Evolutionary conservation across 30 jellyfish, hydroid and myxozoan species (phyloP).

Genomic region (Morbakka virulenta): DNA sequence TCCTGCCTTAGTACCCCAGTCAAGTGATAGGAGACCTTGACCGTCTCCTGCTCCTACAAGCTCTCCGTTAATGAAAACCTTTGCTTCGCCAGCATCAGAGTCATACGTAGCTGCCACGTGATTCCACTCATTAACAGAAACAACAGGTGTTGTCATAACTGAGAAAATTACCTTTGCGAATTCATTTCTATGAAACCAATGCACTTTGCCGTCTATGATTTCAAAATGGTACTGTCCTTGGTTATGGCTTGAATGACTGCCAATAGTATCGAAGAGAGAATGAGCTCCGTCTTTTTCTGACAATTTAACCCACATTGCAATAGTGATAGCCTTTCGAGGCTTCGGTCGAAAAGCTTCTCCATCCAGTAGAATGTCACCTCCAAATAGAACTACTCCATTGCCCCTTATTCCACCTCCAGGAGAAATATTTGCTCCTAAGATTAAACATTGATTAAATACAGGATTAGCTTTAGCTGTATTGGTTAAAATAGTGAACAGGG

Average conservation of each 20-base stretch:
- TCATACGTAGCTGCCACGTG: slow-evolving; percentile 87
- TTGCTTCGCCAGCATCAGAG: slow-evolving; percentile 86
- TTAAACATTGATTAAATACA: too few relatives aligned
- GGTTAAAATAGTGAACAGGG: too few relatives aligned
- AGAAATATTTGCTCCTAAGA: slow-evolving; percentile 86
- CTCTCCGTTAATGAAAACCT: slow-evolving; percentile 81
- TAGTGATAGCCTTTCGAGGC: slow-evolving; percentile 84
- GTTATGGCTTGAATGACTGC: slow-evolving; percentile 55
- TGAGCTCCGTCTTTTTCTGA: slow-evolving; percentile 71
- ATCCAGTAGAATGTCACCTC: slow-evolving; percentile 89
- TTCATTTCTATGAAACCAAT: slow-evolving; percentile 88
- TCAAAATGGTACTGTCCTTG: slow-evolving; percentile 70
- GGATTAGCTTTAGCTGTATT: too few relatives aligned
- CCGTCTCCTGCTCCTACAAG: slow-evolving; percentile 75
- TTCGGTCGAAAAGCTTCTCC: slow-evolving; percentile 80
- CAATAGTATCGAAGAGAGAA: slow-evolving; percentile 76
- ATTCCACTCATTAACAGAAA: slow-evolving; percentile 67
- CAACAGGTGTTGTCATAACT: slow-evolving; percentile 61
- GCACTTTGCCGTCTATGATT: slow-evolving; percentile 68
- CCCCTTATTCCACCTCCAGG: slow-evolving; percentile 99
- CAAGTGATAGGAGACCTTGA: slow-evolving; percentile 74
- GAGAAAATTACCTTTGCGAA: slow-evolving; percentile 61
- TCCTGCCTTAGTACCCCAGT: slow-evolving; percentile 96
- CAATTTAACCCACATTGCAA: slow-evolving; percentile 86
- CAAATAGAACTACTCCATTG: slow-evolving; percentile 86